Evolutionary conservation across 2,888 invertebrate species (phyloP).

Genomic region (Tetanocera ferruginea): DNA sequence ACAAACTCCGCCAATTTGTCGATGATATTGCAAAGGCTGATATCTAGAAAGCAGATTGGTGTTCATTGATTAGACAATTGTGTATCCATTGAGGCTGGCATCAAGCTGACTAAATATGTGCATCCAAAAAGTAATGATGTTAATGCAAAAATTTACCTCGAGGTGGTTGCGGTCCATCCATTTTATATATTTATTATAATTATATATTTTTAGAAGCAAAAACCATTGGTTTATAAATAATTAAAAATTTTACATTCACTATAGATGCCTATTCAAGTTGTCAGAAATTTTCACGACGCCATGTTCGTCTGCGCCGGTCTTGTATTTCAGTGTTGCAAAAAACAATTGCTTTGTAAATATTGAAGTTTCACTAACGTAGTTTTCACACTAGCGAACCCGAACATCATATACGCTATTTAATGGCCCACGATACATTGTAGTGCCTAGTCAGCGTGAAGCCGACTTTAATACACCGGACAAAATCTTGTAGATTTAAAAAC

Average conservation of each 20-base stretch:
- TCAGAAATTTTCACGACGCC: constrained; percentile 50
- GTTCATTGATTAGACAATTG: background rate
- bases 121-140: background rate
- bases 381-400: no score
- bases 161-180: constrained; percentile 51
- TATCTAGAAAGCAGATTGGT: constrained; percentile 73
- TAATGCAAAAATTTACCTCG: constrained; percentile 45
- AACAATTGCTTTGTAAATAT: background rate
- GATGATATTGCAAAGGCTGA: constrained; percentile 95
- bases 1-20: constrained; percentile 99
- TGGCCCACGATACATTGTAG: no score
- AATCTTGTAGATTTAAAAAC: no score
- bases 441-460: no score
- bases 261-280: constrained; percentile 21
- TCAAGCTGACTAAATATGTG: background rate
- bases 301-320: constrained; percentile 38
- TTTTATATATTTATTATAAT: constrained; percentile 32
- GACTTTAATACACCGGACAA: no score
- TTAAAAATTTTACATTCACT: constrained; percentile 30
- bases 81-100: constrained; percentile 2
- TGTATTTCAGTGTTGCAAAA: constrained; percentile 31
- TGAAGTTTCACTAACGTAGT: background rate
- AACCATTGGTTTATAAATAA: constrained; percentile 25
- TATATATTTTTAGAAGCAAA: constrained; percentile 1
- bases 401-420: no score